Evolutionary conservation across 1,140 invertebrate species (phyloP), one percentile per base, ranked within the genome.

Genomic region (Phymastichus coffea): DNA sequence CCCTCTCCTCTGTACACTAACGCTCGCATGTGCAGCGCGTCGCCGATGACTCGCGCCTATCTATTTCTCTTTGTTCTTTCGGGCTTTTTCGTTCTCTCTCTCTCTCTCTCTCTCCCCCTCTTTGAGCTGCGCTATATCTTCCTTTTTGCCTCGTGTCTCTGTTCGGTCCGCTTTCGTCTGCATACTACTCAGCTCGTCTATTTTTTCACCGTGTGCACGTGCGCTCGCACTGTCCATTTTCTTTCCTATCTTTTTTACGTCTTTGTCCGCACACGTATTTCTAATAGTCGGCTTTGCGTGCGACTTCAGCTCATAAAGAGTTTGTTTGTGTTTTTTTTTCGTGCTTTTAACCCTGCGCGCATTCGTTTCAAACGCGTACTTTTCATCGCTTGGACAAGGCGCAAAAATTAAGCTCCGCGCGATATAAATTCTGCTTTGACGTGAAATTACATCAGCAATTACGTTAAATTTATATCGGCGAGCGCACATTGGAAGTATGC

Each of bases 51-150:
- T 57, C 41, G 53, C 30, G 41, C n/a, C n/a, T 55, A 55, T 55
- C 54, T 47, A 48, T 46, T 52, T 59, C 48, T 52, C 47, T 59
- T 52, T 49, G 30, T 35, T 52, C 57, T 52, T 52, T 59, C 44
- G 22, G 23, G 47, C 55, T 40, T 35, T 57, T 44, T 44, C 6
- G 9, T 37, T 33, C 33, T 15, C 17, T 37, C 43, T 54, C n/a
- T 57, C 35, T 48, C 43, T 33, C 4, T 37, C 23, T 44, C 26
- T 33, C 10, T 15, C 7, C 28, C 22, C 6, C 2, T 56, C 20
- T 0, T 10, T 55, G 12, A 14, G 20, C 30, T 14, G 30, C 37
- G 38, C 33, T 54, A 41, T 57, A 25, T 38, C 49, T 60, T 35
- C 47, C 26, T 55, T 35, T 57, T 38, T 46, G 28, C 60, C 35